These are phyloP conservation scores for Cyrtorhinus lividipennis DNA, from an alignment of 1,140 invertebrate species.

Conservation along the genomic window DNA sequence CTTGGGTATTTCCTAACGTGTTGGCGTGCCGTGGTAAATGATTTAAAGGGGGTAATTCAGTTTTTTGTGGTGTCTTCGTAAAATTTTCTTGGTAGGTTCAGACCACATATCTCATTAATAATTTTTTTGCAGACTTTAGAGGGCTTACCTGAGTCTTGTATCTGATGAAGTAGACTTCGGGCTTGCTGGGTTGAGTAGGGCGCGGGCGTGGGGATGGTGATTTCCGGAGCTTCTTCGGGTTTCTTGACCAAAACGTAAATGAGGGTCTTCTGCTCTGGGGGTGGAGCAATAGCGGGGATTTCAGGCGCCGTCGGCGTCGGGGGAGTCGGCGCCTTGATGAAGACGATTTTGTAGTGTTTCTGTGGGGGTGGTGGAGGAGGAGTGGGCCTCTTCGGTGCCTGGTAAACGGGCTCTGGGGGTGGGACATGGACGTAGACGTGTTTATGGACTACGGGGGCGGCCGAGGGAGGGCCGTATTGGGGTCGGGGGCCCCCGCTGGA, in stretches of 20 bases:
- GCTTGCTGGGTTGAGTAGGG: constrained; percentile 69
- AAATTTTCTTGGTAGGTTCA: too few relatives aligned
- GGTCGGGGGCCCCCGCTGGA: constrained; percentile 41
- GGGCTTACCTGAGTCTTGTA: constrained; percentile 60
- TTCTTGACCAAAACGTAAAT: constrained; percentile 83
- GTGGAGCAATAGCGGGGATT: constrained; percentile 52
- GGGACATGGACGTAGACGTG: constrained; percentile 76
- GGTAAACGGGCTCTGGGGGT: constrained; percentile 62
- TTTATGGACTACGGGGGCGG: constrained; percentile 61
- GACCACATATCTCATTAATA: too few relatives aligned
- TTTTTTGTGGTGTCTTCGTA: too few relatives aligned
- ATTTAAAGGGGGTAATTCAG: too few relatives aligned
- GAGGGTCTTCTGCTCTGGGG: constrained; percentile 72
- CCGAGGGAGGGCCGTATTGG: constrained; percentile 53
- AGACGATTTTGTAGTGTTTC: constrained; percentile 80
- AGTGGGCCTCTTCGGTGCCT: constrained; percentile 33
- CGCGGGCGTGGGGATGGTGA: constrained; percentile 57
- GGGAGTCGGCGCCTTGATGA: constrained; percentile 71
- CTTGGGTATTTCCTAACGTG: too few relatives aligned
- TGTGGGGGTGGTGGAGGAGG: constrained; percentile 46
- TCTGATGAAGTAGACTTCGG: constrained; percentile 75
- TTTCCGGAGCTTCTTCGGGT: constrained; percentile 62
- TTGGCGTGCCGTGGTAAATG: too few relatives aligned
- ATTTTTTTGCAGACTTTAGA: too few relatives aligned
- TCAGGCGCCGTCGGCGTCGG: constrained; percentile 59